Conservation (phyloP, 1,140 invertebrate species). For the Formica selysi region DNA sequence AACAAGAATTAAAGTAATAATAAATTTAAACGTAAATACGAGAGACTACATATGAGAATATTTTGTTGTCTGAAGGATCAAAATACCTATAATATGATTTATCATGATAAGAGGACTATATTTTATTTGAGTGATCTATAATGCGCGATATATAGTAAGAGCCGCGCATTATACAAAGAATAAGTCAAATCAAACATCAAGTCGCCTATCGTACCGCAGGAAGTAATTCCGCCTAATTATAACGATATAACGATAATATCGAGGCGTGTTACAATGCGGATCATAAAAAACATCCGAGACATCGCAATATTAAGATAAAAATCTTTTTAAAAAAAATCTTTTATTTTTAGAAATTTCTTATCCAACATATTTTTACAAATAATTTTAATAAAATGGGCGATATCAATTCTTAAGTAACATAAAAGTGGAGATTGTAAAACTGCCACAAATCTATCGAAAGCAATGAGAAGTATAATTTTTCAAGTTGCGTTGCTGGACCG, state of each 20-base stretch:
- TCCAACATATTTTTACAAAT: no score
- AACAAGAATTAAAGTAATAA: slow-evolving; percentile 37
- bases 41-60: slow-evolving; percentile 19
- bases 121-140: slow-evolving; percentile 11
- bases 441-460: no score
- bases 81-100: background rate
- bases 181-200: slow-evolving; percentile 37
- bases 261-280: slow-evolving; percentile 24
- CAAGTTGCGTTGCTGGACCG: background rate
- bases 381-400: no score
- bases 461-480: no score
- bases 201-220: background rate
- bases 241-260: slow-evolving; percentile 53
- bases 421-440: no score
- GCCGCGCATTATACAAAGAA: slow-evolving; percentile 15
- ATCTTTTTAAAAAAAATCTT: background rate
- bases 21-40: slow-evolving; percentile 24
- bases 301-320: slow-evolving; percentile 46
- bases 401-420: no score
- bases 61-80: background rate
- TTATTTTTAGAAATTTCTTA: no score
- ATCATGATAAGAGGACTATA: background rate
- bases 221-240: slow-evolving; percentile 47
- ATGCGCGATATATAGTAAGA: slow-evolving; percentile 7
- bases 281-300: slow-evolving; percentile 29